Base-by-base conservation (phyloP, 1,140 invertebrate species). In the Palaemon carinicauda region DNA sequence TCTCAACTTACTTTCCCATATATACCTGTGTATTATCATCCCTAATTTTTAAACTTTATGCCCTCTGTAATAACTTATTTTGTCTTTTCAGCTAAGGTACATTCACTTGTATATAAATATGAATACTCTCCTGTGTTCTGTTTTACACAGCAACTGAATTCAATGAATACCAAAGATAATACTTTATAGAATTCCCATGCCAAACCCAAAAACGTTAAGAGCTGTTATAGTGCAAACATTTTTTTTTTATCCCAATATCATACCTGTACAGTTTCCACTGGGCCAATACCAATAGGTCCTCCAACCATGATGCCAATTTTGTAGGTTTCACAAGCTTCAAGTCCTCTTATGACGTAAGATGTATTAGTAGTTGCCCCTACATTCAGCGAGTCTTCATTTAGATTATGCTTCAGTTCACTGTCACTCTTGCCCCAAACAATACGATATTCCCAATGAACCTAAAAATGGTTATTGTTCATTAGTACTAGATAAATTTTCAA, bases 291-390 rank as follows among this genome's bases (percentile, higher is more conserved):
- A 12, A 92, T 91, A 0, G 94, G 94, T 15, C 93, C 93, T 51
- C 94, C 91, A 1, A 96, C 90, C 0, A 94, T 95, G n/a, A 96
- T 94, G 14, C 93, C 93, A 90, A 96, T 94, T 17, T 94, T 90
- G 90, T 96, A 97, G 0, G 92, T 93, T 89, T 95, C 94, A 90
- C 96, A 97, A 3, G 95, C 93, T 74, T 94, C 93, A 33, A 88
- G 65, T 31, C 82, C 82, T 14, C 33, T 24, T n/a, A 88, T 92
- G 1, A 93, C 92, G 1, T 93, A 91, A 2, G 93, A 93, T 1
- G 93, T 92, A 78, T 94, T 92, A 1, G 91, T 92, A 0, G 95
- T 96, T n/a, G 80, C 75, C 4, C 51, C 33, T 14, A 65, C 27
- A 29, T 88, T 74, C 14, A 51, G 31, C 0, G 41, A 41, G 41